Base-by-base conservation (phyloP, 1,140 invertebrate species). In the Drosophila sp. region DNA sequence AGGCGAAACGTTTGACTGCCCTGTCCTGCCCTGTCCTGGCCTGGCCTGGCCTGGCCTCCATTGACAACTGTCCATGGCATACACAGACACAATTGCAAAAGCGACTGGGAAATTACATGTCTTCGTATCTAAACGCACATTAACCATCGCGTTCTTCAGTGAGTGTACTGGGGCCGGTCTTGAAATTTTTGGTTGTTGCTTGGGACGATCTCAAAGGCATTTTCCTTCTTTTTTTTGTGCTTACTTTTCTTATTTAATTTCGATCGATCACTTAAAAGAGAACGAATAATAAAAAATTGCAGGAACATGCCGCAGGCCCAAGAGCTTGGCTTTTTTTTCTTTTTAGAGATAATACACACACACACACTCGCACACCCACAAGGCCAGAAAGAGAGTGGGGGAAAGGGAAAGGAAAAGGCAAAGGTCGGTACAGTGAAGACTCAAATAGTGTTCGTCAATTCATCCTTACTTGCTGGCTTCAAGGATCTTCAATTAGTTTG, bases 231-330 rank as follows among this genome's bases (percentile, higher is more conserved):
- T 30, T 65, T 35, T 66, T 69, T 82, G 47, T 62, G 80, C 74
- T 80, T 85, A 85, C 82, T 81, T 86, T 82, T 86, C 82, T 86
- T 86, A 86, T 86, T 86, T 86, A 86, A 86, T 86, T 86, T 86
- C 82, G 82, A 86, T 86, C 82, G 82, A 86, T 86, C 82, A 86
- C 82, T 86, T 85, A 85, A 50, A 80, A 85, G 79, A 85, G 79
- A 78, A 70, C 79, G 83, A 87, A 85, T 86, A 86, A 85, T 85
- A 77, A 86, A 82, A 86, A 86, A 87, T 87, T 82, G 76, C 82
- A 76, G 60, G 69, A 76, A 71, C 68, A 76, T 66, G 82, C 82
- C 76, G 71, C 79, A 54, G 79, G 83, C 60, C 33, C 33, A 66
- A 66, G 54, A 85, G 55, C 60, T 64, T 67, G 58, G 61, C 50